These are phyloP conservation scores for Mustela lutreola DNA, from an alignment of 2,113 vertebrate species.

Conservation along the genomic window DNA sequence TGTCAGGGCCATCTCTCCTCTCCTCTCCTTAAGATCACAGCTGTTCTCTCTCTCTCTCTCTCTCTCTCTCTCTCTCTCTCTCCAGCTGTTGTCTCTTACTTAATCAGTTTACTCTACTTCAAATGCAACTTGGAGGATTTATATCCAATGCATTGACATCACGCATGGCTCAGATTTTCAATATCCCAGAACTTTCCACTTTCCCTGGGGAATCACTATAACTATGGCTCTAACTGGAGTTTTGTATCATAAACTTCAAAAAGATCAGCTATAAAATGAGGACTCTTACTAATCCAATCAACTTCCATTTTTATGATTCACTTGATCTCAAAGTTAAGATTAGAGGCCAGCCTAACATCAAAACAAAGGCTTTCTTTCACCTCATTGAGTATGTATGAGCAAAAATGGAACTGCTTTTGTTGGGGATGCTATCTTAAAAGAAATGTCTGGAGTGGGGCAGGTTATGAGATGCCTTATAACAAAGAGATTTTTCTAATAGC, in stretches of 20 bases:
- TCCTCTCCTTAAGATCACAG: background rate
- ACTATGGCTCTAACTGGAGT: background rate
- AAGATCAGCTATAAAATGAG: background rate
- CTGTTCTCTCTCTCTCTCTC: background rate
- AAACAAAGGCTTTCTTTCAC: background rate
- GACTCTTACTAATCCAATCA: background rate
- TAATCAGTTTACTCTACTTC: background rate
- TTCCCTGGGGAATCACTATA: background rate
- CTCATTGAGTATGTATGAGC: background rate
- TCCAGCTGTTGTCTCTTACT: background rate
- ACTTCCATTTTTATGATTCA: background rate
- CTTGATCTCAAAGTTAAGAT: background rate
- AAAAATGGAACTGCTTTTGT: background rate
- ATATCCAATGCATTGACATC: background rate
- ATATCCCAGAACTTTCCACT: background rate
- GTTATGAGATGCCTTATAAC: background rate
- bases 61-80: background rate
- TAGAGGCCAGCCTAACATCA: background rate
- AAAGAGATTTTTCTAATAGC: background rate
- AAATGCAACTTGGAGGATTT: background rate
- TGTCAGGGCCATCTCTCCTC: background rate
- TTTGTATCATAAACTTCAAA: background rate
- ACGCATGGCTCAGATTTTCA: background rate
- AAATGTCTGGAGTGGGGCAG: background rate
- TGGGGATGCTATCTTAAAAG: background rate